Conservation (phyloP, 2,797 vertebrate genomes). For the Eurystomus glaucurus region DNA sequence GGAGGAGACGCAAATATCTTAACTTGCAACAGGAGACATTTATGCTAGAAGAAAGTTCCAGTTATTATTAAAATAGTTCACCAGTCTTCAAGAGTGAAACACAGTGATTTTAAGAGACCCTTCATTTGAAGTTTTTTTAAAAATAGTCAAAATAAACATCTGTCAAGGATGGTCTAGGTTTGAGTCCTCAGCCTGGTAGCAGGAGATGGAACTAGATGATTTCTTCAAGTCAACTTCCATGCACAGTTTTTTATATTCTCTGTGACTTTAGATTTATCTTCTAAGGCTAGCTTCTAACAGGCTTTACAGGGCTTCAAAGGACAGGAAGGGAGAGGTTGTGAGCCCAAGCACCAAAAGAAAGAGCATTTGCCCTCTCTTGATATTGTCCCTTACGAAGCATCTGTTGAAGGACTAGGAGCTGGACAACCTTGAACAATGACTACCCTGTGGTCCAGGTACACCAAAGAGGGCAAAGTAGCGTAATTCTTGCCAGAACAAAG, state of each 20-base stretch:
- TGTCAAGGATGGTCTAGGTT: not conserved
- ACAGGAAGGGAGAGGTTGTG: not conserved
- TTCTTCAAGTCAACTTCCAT: not conserved
- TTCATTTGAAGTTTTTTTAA: not conserved
- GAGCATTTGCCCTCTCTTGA: not conserved
- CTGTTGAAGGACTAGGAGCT: not conserved
- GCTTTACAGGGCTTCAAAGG: not conserved
- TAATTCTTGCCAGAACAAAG: not conserved
- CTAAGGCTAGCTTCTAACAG: not conserved
- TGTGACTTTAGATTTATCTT: not conserved
- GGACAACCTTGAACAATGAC: not conserved
- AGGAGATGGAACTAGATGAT: not conserved
- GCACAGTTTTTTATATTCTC: not conserved
- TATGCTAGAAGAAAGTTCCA: not conserved
- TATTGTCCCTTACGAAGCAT: not conserved
- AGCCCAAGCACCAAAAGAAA: not conserved
- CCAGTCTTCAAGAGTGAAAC: not conserved
- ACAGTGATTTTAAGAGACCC: accelerated
- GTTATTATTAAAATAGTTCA: not conserved
- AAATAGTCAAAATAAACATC: not conserved
- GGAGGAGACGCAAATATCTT: not conserved
- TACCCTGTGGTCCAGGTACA: not conserved
- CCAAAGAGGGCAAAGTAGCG: not conserved
- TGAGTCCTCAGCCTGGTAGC: not conserved
- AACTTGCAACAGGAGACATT: not conserved